Evolutionary conservation across 92 coral and sea anemone genomes (phyloP), one percentile per base, ranked within the genome.

Genomic region (Umimayanthus chanpuru): DNA sequence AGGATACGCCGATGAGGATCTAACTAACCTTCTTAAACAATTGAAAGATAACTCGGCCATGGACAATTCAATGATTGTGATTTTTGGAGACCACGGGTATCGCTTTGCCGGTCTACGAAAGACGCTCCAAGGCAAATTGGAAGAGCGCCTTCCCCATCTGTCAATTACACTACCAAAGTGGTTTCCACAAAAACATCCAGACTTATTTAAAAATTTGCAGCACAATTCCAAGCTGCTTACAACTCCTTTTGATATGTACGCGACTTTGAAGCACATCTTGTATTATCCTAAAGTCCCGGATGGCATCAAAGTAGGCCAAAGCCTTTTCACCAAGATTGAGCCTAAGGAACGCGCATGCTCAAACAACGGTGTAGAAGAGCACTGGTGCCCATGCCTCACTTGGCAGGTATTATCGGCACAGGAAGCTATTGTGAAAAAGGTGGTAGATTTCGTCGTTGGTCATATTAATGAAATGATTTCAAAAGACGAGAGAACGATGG

Each of bases 351-450:
- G 98, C 14, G 88, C 94, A 41, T 95, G 98, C 78, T 68, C 73
- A 14, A 85, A 76, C 21, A 85, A 91, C 5, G 93, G 91, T 14
- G 93, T 95, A 7, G 94, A 87, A 25, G 90, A 85, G 6, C 96
- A 94, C 73, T 94, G 98, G 98, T 95, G 98, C 80, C 96, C 98
- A 26, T 95, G 98, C 81, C 87, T 91, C 38, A 88, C 82, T 38
- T 88, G 91, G 73, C 90, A 94, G 74, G 88, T 81, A 12, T 89
- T 95, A 15, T 66, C 91, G 5, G 73, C 49, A 1, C 43, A 76
- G 0, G 89, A 92, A 9, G 73, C 91, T 28, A 64, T 88, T 49
- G 94, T 90, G 43, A 89, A 73, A 80, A 26, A 88, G 9, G 29
- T 79, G 4, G 96, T 93, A 0, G 58, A 80, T 14, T 89, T 85